Base-by-base conservation (phyloP, 2,797 vertebrate genomes). In the Sebastes cheni region DNA sequence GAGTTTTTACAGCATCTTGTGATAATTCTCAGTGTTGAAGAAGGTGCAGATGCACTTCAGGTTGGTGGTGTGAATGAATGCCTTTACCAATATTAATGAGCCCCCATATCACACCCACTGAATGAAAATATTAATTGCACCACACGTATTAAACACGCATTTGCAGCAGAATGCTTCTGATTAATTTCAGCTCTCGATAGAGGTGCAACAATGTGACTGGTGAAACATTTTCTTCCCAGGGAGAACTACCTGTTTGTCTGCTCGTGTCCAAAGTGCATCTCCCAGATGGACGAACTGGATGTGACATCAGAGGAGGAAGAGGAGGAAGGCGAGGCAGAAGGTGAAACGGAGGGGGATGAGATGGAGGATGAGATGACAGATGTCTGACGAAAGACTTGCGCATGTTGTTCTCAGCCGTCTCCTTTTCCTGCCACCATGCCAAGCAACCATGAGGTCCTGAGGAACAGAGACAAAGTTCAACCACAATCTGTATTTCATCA, bases 281-380 rank as follows among this genome's bases (percentile, higher is more conserved):
- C 96, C 2, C 98, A 99, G 95, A 95, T 94, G 2, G 96, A 97
- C 1, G 98, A 99, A 9, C 93, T 96, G 0, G 98, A 98, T 1
- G 71, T 97, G 91, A 99, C 98, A 4, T 99, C 99, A 0, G 99
- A 99, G 1, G 98, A 99, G 39, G 98, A 99, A 2, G 97, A 98
- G 70, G 97, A 98, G 1, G 97, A 97, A 23, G 97, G 92, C 1
- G 95, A 95, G 72, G 96, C 90, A 66, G 96, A 96, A 86, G 95
- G 94, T 18, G 96, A 96, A 89, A 95, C 93, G 0, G 97, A 97
- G 83, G 95, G 95, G 23, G 98, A 98, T 0, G 98, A 99, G 74
- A 94, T 98, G 86, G 98, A 99, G 88, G 99, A 99, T 32, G 98
- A 99, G 94, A 99, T 99, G 98, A 99, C 98, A 0, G 98, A 99